A percentile compares a stretch with the other conserved stretches of the same genome.
Conservation (phyloP, 2,113 vertebrate species). For the Nanorana parkeri region DNA sequence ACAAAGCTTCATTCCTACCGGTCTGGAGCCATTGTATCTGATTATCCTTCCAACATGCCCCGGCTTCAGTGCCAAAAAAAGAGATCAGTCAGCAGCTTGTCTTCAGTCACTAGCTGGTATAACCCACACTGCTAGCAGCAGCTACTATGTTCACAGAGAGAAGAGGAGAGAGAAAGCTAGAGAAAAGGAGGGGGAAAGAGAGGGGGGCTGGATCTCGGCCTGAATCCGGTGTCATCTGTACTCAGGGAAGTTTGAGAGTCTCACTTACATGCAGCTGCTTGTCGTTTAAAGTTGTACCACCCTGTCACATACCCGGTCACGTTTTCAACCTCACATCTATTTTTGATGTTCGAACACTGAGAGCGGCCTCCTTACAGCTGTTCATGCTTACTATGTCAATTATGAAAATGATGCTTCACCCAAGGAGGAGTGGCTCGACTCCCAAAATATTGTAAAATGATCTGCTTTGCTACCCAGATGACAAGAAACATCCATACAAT, state of each 20-base stretch:
- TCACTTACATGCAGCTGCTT: conserved; percentile 42
- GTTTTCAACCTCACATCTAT: neutral
- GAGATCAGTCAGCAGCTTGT: conserved; percentile 20
- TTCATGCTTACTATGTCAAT: too few species aligned
- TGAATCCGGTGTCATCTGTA: conserved; percentile 45
- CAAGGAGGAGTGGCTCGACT: too few species aligned
- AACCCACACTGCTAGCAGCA: conserved; percentile 47
- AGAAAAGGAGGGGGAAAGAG: neutral
- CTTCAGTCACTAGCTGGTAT: conserved; percentile 20
- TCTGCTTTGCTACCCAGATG: too few species aligned
- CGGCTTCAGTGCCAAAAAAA: neutral
- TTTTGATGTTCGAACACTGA: neutral
- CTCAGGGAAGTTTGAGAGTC: conserved; percentile 34
- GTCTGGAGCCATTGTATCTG: conserved; percentile 47
- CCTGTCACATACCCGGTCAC: neutral
- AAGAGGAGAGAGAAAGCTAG: conserved; percentile 13
- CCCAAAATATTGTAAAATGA: too few species aligned
- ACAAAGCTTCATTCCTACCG: conserved; percentile 44
- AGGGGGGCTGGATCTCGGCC: conserved; percentile 43
- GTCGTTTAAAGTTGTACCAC: conserved; percentile 2
- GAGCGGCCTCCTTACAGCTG: neutral
- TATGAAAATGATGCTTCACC: too few species aligned
- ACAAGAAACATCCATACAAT: too few species aligned
- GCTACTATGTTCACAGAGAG: conserved; percentile 42
- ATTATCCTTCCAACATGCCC: conserved; percentile 47